Evolutionary conservation across 2,113 vertebrate genomes (phyloP).

Genomic region (Xyrauchen texanus): DNA sequence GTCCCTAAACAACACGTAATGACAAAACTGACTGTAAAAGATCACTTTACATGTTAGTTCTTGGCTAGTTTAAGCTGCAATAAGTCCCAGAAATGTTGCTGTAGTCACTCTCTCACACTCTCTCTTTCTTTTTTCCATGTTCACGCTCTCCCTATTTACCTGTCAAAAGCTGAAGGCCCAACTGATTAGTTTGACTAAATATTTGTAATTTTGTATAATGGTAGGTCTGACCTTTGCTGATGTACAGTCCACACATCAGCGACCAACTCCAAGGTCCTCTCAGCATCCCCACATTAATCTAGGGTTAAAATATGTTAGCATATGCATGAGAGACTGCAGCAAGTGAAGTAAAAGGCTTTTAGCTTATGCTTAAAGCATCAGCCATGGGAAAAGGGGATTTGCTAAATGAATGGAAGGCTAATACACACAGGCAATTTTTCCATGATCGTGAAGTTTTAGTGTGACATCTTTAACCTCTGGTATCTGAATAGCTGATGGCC

Average conservation of each 20-base stretch:
- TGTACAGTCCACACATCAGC: background rate
- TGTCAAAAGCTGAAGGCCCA: conserved; percentile 13
- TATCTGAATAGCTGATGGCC: background rate
- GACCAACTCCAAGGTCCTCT: background rate
- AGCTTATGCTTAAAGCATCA: conserved; percentile 29
- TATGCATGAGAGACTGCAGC: conserved; percentile 27
- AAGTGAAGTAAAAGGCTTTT: conserved; percentile 41
- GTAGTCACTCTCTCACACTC: background rate
- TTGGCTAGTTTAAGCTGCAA: background rate
- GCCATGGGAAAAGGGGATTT: conserved; percentile 17
- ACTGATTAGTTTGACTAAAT: conserved; percentile 49
- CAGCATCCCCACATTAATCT: background rate
- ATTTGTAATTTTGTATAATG: background rate
- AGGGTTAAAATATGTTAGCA: conserved; percentile 39
- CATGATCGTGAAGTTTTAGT: background rate
- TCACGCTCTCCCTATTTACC: background rate
- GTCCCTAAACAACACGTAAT: no score
- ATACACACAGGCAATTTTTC: background rate
- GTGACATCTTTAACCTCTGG: no score
- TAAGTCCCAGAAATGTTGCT: background rate
- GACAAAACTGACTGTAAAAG: no score
- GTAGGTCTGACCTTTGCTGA: conserved; percentile 52
- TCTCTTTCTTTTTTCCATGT: background rate
- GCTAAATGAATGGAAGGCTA: conserved; percentile 16
- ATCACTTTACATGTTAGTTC: no score